Evolutionary conservation across 2,888 invertebrate species (phyloP), one percentile per base, ranked within the genome.

Genomic region (Rhimphoctona megacephalus): DNA sequence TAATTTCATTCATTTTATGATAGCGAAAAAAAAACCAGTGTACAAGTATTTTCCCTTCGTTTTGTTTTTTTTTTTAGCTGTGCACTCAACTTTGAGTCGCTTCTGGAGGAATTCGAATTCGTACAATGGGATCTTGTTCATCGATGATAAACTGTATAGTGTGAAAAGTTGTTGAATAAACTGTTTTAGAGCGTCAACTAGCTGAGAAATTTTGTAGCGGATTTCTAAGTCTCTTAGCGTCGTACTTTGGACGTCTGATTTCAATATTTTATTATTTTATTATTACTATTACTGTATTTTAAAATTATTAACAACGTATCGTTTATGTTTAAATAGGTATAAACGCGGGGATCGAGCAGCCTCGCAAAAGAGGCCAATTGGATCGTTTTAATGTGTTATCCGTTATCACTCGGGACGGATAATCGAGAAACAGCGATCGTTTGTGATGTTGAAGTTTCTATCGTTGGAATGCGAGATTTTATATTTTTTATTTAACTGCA

Each of bases 21-120:
- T 43, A 22, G 14, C 66, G 66, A 49, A 49, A 66, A n/a, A n/a
- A 54, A 78, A 52, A 66, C 69, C 83, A 64, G 61, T 54, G 73
- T 83, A 78, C 81, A 69, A 49, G 43, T 39, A 78, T 69, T 72
- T 73, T 83, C 39, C 64, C 76, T 57, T 64, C 80, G 30, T 61
- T 30, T 61, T 79, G 69, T 81, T 88, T 79, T 85, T 85, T 89
- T 83, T 46, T 90, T 54, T 89, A 93, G 93, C 87, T 93, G 93
- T 69, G 92, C 92, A 64, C 85, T 86, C 46, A 89, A 90, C 64
- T 93, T 92, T 81, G 81, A 89, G 61, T 84, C 86, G 25, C 78
- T 88, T 79, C 90, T 91, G 54, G 89, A 87, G 74, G 91, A 88
- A 78, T 89, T 83, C 49, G 88, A 90, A 39, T 88, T 52, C 82